Percentiles rank a stretch among this genome's conserved stretches.
phyloP scores from a whole-genome alignment of 2,888 invertebrate genomes.

The Macrosiphum euphorbiae region DNA sequence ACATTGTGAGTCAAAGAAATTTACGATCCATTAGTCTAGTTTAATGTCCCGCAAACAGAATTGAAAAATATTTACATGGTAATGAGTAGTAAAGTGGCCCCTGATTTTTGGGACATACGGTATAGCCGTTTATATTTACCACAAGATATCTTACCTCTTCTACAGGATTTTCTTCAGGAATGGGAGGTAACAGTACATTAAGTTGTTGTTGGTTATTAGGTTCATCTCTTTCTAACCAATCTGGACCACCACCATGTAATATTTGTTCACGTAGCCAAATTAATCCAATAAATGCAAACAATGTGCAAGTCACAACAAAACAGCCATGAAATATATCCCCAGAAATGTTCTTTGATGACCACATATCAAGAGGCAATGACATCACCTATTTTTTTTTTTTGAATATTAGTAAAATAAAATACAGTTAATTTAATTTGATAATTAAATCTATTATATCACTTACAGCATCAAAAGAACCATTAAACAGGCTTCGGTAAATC shows the following conservation, averaged over 20 bases:
- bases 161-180: slow-evolving; percentile 45
- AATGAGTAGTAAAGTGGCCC: no score
- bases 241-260: slow-evolving; percentile 95
- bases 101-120: no score
- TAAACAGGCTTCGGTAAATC: slow-evolving; percentile 93
- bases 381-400: slow-evolving; percentile 73
- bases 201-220: slow-evolving; percentile 61
- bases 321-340: slow-evolving; percentile 96
- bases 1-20: no score
- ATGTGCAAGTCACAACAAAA: slow-evolving; percentile 95
- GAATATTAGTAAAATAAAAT: slow-evolving; percentile 14
- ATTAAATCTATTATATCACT: slow-evolving; percentile 67
- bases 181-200: slow-evolving; percentile 51
- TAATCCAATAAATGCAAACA: slow-evolving; percentile 95
- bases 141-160: slow-evolving; percentile 47
- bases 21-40: no score
- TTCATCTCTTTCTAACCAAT: slow-evolving; percentile 82
- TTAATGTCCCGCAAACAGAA: no score
- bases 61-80: no score
- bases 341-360: slow-evolving; percentile 92
- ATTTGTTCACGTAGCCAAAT: slow-evolving; percentile 99
- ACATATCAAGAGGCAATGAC: slow-evolving; percentile 90
- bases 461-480: slow-evolving; percentile 88
- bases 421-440: not conserved
- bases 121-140: not conserved